Base-by-base conservation (phyloP, 2,888 invertebrate genomes). In the Rhyacophila evoluta region DNA sequence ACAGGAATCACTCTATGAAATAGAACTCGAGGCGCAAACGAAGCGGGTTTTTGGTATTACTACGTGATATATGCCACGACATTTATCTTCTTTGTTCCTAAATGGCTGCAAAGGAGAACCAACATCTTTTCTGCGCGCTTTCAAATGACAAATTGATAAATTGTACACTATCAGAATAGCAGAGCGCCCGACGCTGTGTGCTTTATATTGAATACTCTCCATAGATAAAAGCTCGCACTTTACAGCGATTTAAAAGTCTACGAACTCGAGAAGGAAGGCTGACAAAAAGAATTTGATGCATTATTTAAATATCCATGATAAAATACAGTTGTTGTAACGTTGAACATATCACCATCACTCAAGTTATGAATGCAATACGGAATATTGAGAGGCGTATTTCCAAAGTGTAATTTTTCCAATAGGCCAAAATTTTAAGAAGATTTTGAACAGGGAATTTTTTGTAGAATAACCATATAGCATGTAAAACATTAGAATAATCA, bases 31-130 rank as follows among this genome's bases (percentile, higher is more conserved):
- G 29, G n/a, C 33, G 29, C 69, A 28, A 12, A 29, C 69, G 69
- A 33, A 69, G 28, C 29, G 29, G n/a, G 69, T 28, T 29, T 41
- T 5, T 3, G 41, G 41, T 10, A 41, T 41, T 69, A 69, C 29
- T 33, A 27, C 0, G 69, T 69, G 69, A 69, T 69, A 69, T 29
- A 69, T 69, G 28, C 11, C 28, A 28, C 27, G 11, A 33, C 69
- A 69, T 69, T 69, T 29, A 33, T 69, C 69, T 69, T 69, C 69
- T 33, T 29, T 33, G 28, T 69, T 69, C 8, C 55, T 55, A 55
- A 55, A 55, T 55, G 55, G 55, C 19, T 55, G 55, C 15, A 25
- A 25, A 55, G 19, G 55, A 55, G 55, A 55, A 55, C 8, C 55
- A 10, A 55, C 15, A 55, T 55, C 25, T 55, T 55, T 55, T 55